Conservation (phyloP, 1,140 invertebrate genomes). For the Lordiphosa mommai region DNA sequence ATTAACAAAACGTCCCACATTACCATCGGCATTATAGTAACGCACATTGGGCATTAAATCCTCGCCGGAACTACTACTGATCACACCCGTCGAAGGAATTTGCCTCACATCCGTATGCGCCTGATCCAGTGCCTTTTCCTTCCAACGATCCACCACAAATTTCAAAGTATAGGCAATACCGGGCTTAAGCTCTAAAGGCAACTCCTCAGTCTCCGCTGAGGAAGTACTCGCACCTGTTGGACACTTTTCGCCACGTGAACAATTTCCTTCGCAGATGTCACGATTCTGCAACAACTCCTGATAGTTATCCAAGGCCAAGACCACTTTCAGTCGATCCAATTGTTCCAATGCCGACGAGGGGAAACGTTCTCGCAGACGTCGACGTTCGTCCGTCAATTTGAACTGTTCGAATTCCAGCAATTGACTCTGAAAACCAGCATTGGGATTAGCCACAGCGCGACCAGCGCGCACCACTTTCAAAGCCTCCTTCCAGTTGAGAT, state of each 20-base stretch:
- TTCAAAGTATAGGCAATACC: constrained; percentile 37
- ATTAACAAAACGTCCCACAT: constrained; percentile 40
- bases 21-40: constrained; percentile 28
- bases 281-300: constrained; percentile 87
- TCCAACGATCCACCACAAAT: constrained; percentile 56
- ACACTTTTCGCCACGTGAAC: constrained; percentile 90
- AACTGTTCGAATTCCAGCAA: constrained; percentile 94
- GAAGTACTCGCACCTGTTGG: constrained; percentile 85
- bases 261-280: constrained; percentile 92
- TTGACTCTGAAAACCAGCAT: constrained; percentile 96
- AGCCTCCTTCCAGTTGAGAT: constrained; percentile 94
- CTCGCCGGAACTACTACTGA: constrained; percentile 28
- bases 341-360: constrained; percentile 87
- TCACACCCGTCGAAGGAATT: neutral
- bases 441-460: constrained; percentile 95
- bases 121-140: neutral
- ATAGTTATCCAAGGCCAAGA: constrained; percentile 88
- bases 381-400: constrained; percentile 90
- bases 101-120: too few species aligned
- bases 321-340: constrained; percentile 88
- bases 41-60: constrained; percentile 46
- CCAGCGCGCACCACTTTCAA: constrained; percentile 95
- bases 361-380: constrained; percentile 90
- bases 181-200: neutral
- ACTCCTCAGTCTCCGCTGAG: neutral